These are phyloP conservation scores for Aurelia coerulea DNA, from an alignment of 30 jellyfish, hydroid and myxozoan species.

Conservation along the genomic window DNA sequence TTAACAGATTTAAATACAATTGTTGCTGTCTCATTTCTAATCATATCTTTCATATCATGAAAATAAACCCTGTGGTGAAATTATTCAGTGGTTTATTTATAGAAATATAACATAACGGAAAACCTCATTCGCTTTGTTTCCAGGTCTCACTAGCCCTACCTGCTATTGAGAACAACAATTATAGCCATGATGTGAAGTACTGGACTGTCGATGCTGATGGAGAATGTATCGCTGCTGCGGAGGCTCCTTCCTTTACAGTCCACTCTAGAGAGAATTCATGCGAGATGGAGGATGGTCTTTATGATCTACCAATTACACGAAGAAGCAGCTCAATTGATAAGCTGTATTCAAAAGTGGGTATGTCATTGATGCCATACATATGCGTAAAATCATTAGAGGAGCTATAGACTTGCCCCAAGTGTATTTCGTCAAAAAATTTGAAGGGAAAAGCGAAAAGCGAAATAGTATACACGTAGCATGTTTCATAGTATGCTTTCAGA, in stretches of 20 bases:
- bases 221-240: conserved; percentile 9
- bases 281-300: conserved; percentile 16
- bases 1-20: too few species aligned
- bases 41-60: too few species aligned
- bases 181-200: background rate
- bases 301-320: conserved; percentile 44
- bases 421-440: too few species aligned
- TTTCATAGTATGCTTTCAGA: too few species aligned
- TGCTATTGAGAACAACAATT: background rate
- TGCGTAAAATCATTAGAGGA: too few species aligned
- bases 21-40: too few species aligned
- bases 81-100: too few species aligned
- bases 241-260: conserved; percentile 23
- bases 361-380: background rate
- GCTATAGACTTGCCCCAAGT: too few species aligned
- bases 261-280: background rate
- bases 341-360: conserved; percentile 37
- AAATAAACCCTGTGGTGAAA: too few species aligned
- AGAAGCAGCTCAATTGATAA: conserved; percentile 8
- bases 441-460: too few species aligned
- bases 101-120: too few species aligned
- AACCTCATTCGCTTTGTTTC: background rate
- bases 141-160: background rate
- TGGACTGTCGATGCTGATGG: conserved; percentile 38
- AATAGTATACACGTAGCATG: too few species aligned